Percentiles rank a stretch among this genome's conserved stretches.
phyloP scores from a whole-genome alignment of 2,113 vertebrate genomes.

The Progne subis region DNA sequence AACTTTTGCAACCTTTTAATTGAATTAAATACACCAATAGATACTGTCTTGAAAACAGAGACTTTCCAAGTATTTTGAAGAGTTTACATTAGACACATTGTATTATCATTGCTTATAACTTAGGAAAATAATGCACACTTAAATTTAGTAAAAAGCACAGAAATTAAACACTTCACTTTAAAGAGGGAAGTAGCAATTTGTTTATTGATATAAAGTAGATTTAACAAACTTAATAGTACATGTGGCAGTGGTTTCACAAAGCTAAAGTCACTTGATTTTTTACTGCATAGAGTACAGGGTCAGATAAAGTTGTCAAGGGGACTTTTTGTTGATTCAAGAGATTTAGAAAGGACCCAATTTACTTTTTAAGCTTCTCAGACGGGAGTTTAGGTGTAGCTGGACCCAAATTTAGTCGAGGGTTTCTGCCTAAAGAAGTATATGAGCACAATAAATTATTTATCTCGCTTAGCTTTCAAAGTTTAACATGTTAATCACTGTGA shows the following conservation, averaged over 20 bases:
- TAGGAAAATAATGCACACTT: not conserved
- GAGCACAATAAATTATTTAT: not conserved
- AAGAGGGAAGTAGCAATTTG: not conserved
- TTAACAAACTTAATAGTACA: not conserved
- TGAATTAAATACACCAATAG: not conserved
- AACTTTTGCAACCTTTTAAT: not conserved
- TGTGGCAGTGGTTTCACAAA: not conserved
- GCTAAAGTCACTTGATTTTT: not conserved
- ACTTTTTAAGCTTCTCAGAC: not conserved
- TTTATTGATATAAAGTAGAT: not conserved
- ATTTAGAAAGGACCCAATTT: not conserved
- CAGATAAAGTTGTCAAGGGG: not conserved
- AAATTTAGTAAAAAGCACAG: not conserved
- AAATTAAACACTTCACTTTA: not conserved
- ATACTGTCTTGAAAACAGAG: not conserved
- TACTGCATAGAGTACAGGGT: not conserved
- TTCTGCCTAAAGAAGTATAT: not conserved
- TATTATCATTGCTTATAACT: not conserved
- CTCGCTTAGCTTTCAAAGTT: not conserved
- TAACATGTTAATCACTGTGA: not conserved
- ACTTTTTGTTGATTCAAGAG: not conserved
- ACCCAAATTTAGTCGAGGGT: not conserved
- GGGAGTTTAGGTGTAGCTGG: not conserved
- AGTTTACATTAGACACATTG: not conserved
- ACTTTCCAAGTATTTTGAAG: not conserved